Conservation (phyloP, 2,888 invertebrate genomes). For the Caradrina kadenii region DNA sequence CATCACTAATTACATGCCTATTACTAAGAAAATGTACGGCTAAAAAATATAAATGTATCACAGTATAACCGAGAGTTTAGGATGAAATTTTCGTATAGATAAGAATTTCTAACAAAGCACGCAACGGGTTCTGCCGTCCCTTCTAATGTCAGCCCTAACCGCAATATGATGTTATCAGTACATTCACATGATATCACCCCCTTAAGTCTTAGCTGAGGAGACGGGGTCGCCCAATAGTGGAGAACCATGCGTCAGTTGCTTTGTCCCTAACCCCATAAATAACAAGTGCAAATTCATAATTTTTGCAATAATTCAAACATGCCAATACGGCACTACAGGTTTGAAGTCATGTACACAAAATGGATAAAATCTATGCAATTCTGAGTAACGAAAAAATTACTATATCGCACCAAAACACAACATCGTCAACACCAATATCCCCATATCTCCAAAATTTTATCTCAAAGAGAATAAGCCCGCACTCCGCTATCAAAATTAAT, state of each 20-base stretch:
- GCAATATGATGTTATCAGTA: slow-evolving; percentile 47
- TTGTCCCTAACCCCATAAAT: not conserved
- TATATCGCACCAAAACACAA: slow-evolving; percentile 8
- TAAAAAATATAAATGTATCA: not conserved
- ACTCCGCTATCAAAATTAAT: slow-evolving; percentile 64
- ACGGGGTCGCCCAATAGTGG: slow-evolving; percentile 8
- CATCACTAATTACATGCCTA: too few species aligned
- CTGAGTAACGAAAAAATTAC: not conserved
- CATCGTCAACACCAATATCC: not conserved
- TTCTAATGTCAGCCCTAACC: slow-evolving; percentile 30
- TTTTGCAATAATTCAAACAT: not conserved
- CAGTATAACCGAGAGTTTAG: not conserved
- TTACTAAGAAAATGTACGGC: too few species aligned
- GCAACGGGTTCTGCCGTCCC: not conserved
- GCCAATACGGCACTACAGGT: not conserved
- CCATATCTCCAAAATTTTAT: slow-evolving; percentile 18
- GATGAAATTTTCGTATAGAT: not conserved
- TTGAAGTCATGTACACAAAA: too few species aligned
- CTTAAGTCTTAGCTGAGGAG: slow-evolving; percentile 14
- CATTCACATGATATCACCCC: slow-evolving; percentile 33
- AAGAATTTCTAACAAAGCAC: slow-evolving; percentile 4
- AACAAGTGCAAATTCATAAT: not conserved
- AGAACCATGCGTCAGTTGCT: slow-evolving; percentile 1
- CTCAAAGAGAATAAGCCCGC: slow-evolving; percentile 27
- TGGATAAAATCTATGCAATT: too few species aligned